These are phyloP conservation scores for Drosophila emarginata DNA, from an alignment of 2,888 invertebrate genomes.

Conservation along the genomic window DNA sequence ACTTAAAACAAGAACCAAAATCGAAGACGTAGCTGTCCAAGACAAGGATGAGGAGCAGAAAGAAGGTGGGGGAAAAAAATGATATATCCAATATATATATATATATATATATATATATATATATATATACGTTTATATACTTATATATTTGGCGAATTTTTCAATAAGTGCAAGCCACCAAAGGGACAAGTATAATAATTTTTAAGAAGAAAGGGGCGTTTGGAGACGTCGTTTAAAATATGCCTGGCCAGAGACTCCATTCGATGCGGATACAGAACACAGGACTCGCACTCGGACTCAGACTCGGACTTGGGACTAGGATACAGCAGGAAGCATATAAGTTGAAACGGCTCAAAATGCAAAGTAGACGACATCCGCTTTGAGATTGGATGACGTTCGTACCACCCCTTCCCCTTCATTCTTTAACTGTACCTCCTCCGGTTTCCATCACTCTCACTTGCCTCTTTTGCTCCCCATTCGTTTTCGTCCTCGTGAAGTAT, in stretches of 20 bases:
- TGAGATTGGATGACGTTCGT: constrained; percentile 76
- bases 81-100: constrained; percentile 22
- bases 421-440: background rate
- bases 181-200: constrained; percentile 63
- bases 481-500: constrained; percentile 69
- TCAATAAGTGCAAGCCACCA: constrained; percentile 69
- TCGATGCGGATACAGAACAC: background rate
- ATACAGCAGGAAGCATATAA: constrained; percentile 74
- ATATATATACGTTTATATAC: constrained; percentile 32
- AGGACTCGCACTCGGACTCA: background rate
- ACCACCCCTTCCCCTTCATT: constrained; percentile 18
- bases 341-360: constrained; percentile 78
- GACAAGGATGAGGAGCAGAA: background rate
- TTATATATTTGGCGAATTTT: constrained; percentile 68
- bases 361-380: constrained; percentile 78
- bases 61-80: background rate
- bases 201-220: constrained; percentile 9
- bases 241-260: constrained; percentile 45
- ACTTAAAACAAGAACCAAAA: constrained; percentile 69
- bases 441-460: background rate
- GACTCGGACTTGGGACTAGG: constrained; percentile 54
- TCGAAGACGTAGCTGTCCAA: constrained; percentile 25
- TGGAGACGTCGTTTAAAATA: constrained; percentile 71
- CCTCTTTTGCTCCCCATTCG: constrained; percentile 22
- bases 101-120: constrained; percentile 40